phyloP scores from a whole-genome alignment of 2,113 vertebrate species.

The Ceyx cyanopectus region DNA sequence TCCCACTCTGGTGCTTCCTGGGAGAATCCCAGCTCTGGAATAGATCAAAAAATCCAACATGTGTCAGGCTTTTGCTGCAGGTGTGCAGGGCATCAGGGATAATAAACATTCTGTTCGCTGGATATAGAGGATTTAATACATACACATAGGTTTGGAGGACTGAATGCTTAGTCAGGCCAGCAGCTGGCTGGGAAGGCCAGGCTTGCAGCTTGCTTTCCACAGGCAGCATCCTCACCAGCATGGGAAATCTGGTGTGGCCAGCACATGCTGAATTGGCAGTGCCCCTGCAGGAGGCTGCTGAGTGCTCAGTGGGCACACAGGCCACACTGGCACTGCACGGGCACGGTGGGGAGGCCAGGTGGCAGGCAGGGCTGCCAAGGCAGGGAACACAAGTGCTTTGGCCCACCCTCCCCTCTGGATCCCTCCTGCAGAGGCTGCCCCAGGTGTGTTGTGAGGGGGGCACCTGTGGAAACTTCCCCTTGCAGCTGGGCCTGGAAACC shows the following conservation, averaged over 20 bases:
- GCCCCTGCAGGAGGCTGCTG: background rate
- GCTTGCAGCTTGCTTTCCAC: background rate
- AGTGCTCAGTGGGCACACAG: rapidly evolving
- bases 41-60: background rate
- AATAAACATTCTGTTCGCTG: background rate
- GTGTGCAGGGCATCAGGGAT: background rate
- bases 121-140: background rate
- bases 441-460: background rate
- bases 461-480: background rate
- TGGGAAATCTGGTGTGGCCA: background rate
- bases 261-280: background rate
- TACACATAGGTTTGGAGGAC: background rate
- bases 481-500: background rate
- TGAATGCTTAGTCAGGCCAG: background rate
- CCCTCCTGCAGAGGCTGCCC: background rate
- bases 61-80: background rate
- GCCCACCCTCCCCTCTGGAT: background rate
- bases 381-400: rapidly evolving
- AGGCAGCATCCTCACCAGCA: background rate
- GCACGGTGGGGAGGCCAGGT: background rate
- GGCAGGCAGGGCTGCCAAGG: background rate
- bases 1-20: background rate
- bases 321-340: background rate
- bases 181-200: background rate
- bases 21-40: background rate